Conservation (phyloP, 2,113 vertebrate genomes). For the Perca schrenkii region DNA sequence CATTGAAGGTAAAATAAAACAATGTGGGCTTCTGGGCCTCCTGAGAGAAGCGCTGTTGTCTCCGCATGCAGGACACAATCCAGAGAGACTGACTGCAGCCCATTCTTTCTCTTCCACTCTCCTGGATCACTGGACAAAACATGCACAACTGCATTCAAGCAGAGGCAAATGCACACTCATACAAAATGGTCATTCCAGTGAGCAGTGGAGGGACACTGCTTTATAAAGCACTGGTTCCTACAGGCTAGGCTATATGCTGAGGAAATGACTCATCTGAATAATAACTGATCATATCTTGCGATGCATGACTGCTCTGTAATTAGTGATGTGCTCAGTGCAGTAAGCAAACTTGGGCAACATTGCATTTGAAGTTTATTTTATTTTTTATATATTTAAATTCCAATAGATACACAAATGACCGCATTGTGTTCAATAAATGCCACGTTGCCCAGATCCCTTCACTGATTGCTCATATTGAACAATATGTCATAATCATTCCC, state of each 20-base stretch:
- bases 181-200: constrained; percentile 56
- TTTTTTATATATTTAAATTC: constrained; percentile 6
- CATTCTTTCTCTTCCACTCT: constrained; percentile 41
- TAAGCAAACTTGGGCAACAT: constrained; percentile 59
- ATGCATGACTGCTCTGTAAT: constrained; percentile 47
- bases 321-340: constrained; percentile 38
- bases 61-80: constrained; percentile 54
- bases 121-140: constrained; percentile 57
- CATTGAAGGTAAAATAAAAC: constrained; percentile 2
- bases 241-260: constrained; percentile 48
- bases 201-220: constrained; percentile 40
- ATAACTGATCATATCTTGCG: constrained; percentile 51
- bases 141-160: constrained; percentile 65
- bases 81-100: constrained; percentile 43
- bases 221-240: constrained; percentile 47
- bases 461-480: constrained; percentile 10
- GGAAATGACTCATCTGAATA: constrained; percentile 60
- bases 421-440: constrained; percentile 38
- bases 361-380: constrained; percentile 35
- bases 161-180: constrained; percentile 53
- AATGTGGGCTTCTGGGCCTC: background rate
- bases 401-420: background rate
- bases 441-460: constrained; percentile 51
- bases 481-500: constrained; percentile 40
- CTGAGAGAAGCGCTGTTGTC: constrained; percentile 23